Percentiles rank a stretch among this genome's conserved stretches.
Conservation (phyloP, 2,797 vertebrate genomes). For the Enteromius radiatus region DNA sequence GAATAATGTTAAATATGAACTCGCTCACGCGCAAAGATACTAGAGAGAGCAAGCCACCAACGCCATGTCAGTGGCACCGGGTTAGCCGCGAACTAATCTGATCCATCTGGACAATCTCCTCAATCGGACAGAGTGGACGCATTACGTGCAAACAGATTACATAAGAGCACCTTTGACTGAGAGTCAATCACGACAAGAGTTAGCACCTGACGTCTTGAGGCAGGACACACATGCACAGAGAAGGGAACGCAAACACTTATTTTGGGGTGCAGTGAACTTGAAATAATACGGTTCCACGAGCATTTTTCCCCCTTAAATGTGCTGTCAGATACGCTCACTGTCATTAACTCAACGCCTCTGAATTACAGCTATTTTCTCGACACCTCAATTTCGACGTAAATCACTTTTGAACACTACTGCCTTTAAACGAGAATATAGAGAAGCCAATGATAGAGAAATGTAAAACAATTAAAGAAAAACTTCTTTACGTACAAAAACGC, state of each 20-base stretch:
- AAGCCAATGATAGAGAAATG: not conserved
- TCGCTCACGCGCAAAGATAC: constrained; percentile 9
- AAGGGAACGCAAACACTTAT: not conserved
- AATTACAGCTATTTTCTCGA: constrained; percentile 2
- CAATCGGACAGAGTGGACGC: constrained; percentile 55
- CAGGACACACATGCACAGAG: not conserved
- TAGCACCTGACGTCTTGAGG: constrained; percentile 30
- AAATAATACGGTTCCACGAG: not conserved
- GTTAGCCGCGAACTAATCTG: constrained; percentile 41
- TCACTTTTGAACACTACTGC: not conserved
- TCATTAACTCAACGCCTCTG: not conserved
- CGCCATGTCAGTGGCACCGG: constrained; percentile 2
- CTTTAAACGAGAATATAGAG: not conserved
- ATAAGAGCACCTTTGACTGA: constrained; percentile 64
- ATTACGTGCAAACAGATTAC: constrained; percentile 66
- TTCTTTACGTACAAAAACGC: not conserved
- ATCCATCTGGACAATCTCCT: constrained; percentile 59
- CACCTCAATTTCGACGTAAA: not conserved
- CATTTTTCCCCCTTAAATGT: not conserved
- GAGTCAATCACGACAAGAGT: constrained; percentile 44
- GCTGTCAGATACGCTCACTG: not conserved
- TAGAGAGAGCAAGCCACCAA: constrained; percentile 42
- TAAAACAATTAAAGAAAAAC: not conserved
- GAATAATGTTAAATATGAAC: constrained; percentile 12
- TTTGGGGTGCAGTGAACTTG: not conserved